Evolutionary conservation across 2,113 vertebrate species (phyloP).

Genomic region (Ceyx cyanopectus): DNA sequence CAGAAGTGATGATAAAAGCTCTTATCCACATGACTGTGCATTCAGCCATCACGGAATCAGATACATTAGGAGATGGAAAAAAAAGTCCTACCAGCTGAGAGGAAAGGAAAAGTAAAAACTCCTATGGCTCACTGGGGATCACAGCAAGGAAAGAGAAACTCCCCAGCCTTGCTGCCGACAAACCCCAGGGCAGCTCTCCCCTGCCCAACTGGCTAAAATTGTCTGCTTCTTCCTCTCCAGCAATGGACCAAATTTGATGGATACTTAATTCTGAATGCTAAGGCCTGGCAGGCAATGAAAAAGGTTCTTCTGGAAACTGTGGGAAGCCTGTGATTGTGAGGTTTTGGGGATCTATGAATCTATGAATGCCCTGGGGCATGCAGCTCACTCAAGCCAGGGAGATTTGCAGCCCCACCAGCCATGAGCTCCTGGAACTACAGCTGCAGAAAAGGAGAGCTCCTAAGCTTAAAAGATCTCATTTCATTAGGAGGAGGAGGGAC

Average conservation of each 20-base stretch:
- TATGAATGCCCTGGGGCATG: not conserved
- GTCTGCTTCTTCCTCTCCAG: not conserved
- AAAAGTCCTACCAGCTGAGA: not conserved
- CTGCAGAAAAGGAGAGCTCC: not conserved
- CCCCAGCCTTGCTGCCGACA: not conserved
- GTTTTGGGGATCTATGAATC: not conserved
- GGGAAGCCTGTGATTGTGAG: not conserved
- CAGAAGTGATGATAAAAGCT: slow-evolving; percentile 39
- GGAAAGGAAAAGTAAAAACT: not conserved
- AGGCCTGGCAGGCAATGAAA: not conserved
- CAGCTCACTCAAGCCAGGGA: not conserved
- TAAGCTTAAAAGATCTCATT: not conserved
- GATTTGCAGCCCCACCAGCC: not conserved
- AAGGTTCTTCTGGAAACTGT: not conserved
- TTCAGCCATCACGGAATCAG: not conserved
- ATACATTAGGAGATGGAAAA: not conserved
- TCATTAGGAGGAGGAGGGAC: not conserved
- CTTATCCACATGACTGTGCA: not conserved
- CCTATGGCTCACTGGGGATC: not conserved
- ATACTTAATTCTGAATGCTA: not conserved
- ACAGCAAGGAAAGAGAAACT: not conserved
- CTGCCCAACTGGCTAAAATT: not conserved
- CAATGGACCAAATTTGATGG: not conserved
- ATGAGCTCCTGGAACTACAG: not conserved
- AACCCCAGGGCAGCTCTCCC: not conserved